Evolutionary conservation across 2,888 invertebrate genomes (phyloP), one percentile per base, ranked within the genome.

Genomic region (Catocala fraxini): DNA sequence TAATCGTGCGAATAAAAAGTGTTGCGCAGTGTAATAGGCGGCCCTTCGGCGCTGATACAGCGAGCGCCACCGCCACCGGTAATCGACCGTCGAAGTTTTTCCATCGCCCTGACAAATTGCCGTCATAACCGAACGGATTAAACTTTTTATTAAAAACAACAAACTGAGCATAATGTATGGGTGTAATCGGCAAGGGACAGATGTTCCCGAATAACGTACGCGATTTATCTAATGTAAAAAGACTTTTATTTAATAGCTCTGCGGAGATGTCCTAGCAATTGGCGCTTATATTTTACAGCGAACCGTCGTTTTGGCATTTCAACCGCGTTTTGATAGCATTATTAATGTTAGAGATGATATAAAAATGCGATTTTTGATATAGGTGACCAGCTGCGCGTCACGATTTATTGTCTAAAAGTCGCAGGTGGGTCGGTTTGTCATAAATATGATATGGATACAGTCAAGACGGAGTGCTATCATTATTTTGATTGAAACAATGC

Each of bases 131-230:
- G 91, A 91, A 92, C 90, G 92, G 92, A 93, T 93, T 93, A 93
- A 93, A 93, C 93, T 93, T 93, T 93, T 93, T 93, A 93, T 93
- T 93, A 93, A 93, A 93, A 93, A 93, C 93, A 93, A 93, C 93
- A 93, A 93, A 93, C 93, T 89, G 91, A 88, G 93, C 89, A 93
- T 93, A 93, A 93, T 93, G 93, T 93, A 92, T 91, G 88, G 89
- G 84, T 87, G 91, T 92, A 92, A 93, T 93, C 92, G 91, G 89
- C 88, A 89, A 88, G 92, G 92, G 92, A 93, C 93, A 94, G 92
- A 93, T 94, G 93, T 89, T 91, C 87, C 91, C 90, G 88, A 92
- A 92, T 91, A 91, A 91, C 93, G 89, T 83, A 79, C 80, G 87
- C 93, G 90, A 93, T 94, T 93, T 93, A 92, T 94, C 93, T 93